Base-by-base conservation (phyloP, 2,113 vertebrate genomes). In the Tursiops truncatus region DNA sequence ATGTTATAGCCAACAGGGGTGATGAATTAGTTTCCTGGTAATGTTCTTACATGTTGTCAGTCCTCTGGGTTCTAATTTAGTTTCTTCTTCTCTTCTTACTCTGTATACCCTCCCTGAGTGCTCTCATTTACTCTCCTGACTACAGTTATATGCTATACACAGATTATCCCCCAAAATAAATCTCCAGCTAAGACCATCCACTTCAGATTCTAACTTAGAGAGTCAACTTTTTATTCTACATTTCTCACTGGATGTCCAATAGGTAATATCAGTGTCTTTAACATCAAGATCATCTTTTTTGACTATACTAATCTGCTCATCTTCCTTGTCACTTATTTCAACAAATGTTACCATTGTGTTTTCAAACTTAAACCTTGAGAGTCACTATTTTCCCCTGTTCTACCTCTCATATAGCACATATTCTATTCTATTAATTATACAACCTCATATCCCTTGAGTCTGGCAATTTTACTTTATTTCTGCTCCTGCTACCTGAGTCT, bases 1-100 rank as follows among this genome's bases (percentile, higher is more conserved):
- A 53, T 36, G 7, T 25, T 76, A 74, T 44, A 84, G 84, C 23
- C 91, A 93, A 92, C 11, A 53, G 36, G 28, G 58, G 88, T 85
- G 70, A 95, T 88, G n/a, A 73, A 94, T 88, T 76, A 38, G 31
- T 87, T 95, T 91, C 58, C 88, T 60, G 7, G 6, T 76, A 74
- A 53, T 74, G 38, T 79, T 92, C 47, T 84, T 91, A 36, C 5
- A 53, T 58, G 25, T 47, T 96, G 38, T 92, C 47, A 53, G 25
- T 65, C n/a, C 28, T 95, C 88, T 84, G 15, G 2, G n/a, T 44
- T 71, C 28, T 85, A 58, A 92, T 92, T 89, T 73, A 77, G 47
- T 91, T n/a, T 58, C 4, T 83, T 86, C 17, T 68, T 62, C 7
- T 87, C 20, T 81, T 67, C 20, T 83, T 14, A 36, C 6, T 88